A percentile compares a stretch with the other conserved stretches of the same genome.
These are phyloP conservation scores for Thalassoma bifasciatum DNA, from an alignment of 2,113 vertebrate species.

Conservation along the genomic window DNA sequence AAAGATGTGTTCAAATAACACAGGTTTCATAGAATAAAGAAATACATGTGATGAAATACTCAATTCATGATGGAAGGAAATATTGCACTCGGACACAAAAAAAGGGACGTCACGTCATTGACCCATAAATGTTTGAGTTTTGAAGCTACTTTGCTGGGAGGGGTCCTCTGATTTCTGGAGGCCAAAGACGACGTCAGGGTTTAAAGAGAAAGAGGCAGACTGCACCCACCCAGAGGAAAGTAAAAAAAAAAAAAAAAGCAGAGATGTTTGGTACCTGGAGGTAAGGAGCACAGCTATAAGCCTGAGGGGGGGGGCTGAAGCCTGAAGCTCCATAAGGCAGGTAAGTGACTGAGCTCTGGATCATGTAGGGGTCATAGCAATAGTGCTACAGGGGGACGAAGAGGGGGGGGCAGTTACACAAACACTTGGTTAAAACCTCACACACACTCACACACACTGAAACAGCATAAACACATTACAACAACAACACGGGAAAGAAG, in stretches of 20 bases:
- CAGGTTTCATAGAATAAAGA: too few relatives aligned
- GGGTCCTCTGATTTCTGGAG: too few relatives aligned
- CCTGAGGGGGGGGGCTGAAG: constrained; percentile 42
- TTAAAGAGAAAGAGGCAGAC: constrained; percentile 16
- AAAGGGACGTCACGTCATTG: too few relatives aligned
- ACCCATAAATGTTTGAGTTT: too few relatives aligned
- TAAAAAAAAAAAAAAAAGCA: too few relatives aligned
- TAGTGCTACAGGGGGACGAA: constrained; percentile 72
- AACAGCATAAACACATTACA: constrained; percentile 1
- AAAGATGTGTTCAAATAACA: too few relatives aligned
- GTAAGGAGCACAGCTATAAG: constrained; percentile 61
- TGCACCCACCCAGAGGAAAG: constrained; percentile 61
- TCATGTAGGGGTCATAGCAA: constrained; percentile 75
- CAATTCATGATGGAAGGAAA: too few relatives aligned
- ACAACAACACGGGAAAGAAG: too few relatives aligned
- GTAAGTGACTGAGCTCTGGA: constrained; percentile 76
- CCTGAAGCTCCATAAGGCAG: constrained; percentile 62
- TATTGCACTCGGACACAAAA: too few relatives aligned
- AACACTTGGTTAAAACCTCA: constrained; percentile 43
- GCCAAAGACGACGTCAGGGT: too few relatives aligned
- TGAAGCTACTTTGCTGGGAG: too few relatives aligned
- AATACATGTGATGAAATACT: too few relatives aligned
- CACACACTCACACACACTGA: background rate
- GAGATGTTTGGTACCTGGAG: constrained; percentile 64
- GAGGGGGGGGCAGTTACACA: constrained; percentile 51